Percentiles rank a stretch among this genome's conserved stretches.
Evolutionary conservation across 2,113 vertebrate genomes (phyloP).

Genomic region (Laticauda laticaudata): DNA sequence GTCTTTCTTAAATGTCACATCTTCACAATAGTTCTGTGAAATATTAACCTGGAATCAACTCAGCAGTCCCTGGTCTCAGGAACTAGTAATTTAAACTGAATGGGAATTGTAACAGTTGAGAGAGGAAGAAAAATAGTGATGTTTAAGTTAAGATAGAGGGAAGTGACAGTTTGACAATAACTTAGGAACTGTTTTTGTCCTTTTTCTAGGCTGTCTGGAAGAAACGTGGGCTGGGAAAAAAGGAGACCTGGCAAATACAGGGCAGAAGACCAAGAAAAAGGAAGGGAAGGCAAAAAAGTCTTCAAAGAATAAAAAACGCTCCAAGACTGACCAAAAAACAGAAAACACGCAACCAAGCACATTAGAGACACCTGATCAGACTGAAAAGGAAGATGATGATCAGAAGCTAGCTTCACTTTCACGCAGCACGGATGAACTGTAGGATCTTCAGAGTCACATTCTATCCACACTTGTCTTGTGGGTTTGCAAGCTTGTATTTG

Average conservation of each 20-base stretch:
- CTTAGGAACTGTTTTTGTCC: background rate
- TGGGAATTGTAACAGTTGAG: background rate
- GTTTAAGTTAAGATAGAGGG: background rate
- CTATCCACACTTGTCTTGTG: background rate
- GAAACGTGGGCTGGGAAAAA: conserved; percentile 81
- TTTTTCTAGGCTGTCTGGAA: conserved; percentile 67
- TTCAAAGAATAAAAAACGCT: conserved; percentile 59
- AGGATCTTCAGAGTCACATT: background rate
- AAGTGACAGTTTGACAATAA: background rate
- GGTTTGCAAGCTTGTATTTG: background rate
- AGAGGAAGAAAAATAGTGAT: background rate
- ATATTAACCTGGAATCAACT: background rate
- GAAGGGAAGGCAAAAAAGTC: conserved; percentile 69
- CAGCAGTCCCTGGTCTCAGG: background rate
- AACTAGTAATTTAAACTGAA: background rate
- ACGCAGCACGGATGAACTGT: conserved; percentile 71
- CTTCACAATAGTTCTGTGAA: background rate
- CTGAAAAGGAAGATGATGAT: conserved; percentile 40
- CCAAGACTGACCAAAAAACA: conserved; percentile 44
- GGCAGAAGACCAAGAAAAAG: conserved; percentile 80
- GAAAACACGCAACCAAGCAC: background rate
- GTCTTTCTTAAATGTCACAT: background rate
- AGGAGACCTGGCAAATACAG: conserved; percentile 73
- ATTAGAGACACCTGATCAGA: background rate
- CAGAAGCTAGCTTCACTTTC: conserved; percentile 65